phyloP scores from a whole-genome alignment of 1,140 invertebrate genomes.

The Bombus ignitus region DNA sequence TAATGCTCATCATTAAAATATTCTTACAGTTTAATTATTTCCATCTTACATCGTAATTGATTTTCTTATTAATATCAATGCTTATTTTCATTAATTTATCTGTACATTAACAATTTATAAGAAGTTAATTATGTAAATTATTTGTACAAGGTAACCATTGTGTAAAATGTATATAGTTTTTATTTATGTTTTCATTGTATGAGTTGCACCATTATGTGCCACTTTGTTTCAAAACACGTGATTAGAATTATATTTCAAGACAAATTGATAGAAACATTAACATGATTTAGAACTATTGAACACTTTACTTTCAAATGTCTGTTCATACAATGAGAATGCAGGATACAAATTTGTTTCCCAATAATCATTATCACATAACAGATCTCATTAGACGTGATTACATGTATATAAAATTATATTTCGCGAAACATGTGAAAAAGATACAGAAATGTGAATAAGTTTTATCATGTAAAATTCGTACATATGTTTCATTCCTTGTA shows the following conservation, averaged over 20 bases:
- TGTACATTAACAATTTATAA: slow-evolving; percentile 59
- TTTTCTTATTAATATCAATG: slow-evolving; percentile 40
- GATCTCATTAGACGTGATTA: slow-evolving; percentile 4
- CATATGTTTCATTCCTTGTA: background rate
- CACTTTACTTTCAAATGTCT: slow-evolving; percentile 13
- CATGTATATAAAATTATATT: slow-evolving; percentile 43
- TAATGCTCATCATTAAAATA: slow-evolving; percentile 49
- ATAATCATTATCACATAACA: slow-evolving; percentile 24
- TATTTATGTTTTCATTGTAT: background rate
- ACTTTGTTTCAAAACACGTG: background rate
- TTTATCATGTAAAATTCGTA: slow-evolving; percentile 17
- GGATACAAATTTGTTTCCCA: background rate
- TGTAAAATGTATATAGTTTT: slow-evolving; percentile 46
- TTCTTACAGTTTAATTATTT: slow-evolving; percentile 51
- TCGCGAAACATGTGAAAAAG: slow-evolving; percentile 16
- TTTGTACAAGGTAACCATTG: slow-evolving; percentile 57
- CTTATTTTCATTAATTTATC: slow-evolving; percentile 42
- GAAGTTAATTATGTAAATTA: slow-evolving; percentile 46
- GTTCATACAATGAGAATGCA: slow-evolving; percentile 22
- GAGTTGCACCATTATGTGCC: background rate
- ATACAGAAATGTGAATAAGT: slow-evolving; percentile 31
- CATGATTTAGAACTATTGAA: slow-evolving; percentile 22
- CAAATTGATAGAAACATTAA: slow-evolving; percentile 28
- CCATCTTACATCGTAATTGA: slow-evolving; percentile 50
- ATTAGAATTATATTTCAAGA: slow-evolving; percentile 1